Evolutionary conservation across 2,888 invertebrate genomes (phyloP).

Genomic region (Griposia aprilina): DNA sequence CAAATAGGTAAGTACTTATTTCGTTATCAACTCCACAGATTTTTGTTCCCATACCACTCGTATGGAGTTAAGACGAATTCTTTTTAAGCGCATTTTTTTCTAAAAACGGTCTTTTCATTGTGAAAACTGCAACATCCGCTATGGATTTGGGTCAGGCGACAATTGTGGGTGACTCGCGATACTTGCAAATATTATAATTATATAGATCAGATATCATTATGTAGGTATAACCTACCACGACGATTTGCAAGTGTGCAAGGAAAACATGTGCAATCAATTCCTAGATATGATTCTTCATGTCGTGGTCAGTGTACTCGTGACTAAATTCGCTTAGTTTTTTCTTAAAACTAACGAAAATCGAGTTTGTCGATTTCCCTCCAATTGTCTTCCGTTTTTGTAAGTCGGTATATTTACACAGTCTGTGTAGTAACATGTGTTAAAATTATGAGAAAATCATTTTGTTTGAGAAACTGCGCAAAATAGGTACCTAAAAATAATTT

Average conservation of each 20-base stretch:
- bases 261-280: not conserved
- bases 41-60: constrained; percentile 68
- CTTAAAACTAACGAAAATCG: not conserved
- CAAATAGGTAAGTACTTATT: not conserved
- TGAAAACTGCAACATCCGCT: constrained; percentile 83
- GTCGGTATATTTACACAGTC: not conserved
- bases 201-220: not conserved
- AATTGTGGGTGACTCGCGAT: constrained; percentile 73
- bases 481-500: not conserved
- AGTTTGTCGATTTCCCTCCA: not conserved
- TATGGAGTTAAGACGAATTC: constrained; percentile 83
- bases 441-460: not conserved
- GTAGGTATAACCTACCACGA: not conserved
- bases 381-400: not conserved
- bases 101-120: constrained; percentile 69
- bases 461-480: constrained; percentile 8
- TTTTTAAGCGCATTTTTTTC: constrained; percentile 80
- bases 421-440: not conserved
- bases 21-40: constrained; percentile 65
- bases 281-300: not conserved
- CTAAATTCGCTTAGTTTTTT: not conserved
- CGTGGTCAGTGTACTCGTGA: not conserved
- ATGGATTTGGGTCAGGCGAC: constrained; percentile 87
- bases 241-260: constrained; percentile 26
- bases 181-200: constrained; percentile 23